Conservation (phyloP, 2,113 vertebrate genomes). For the Bungarus multicinctus region DNA sequence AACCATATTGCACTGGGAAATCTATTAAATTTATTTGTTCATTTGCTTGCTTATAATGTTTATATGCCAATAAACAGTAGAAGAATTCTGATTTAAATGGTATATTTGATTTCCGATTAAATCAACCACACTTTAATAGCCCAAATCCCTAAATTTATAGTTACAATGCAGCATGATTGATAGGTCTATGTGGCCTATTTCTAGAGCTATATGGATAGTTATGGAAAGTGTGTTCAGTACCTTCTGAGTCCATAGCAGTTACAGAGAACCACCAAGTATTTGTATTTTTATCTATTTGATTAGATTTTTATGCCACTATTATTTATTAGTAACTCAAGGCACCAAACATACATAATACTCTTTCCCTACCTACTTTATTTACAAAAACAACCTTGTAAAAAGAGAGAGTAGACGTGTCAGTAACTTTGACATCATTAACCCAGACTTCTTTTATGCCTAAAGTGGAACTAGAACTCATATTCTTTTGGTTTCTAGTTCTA, state of each 20-base stretch:
- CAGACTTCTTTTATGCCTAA: not conserved
- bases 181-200: not conserved
- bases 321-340: not conserved
- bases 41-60: not conserved
- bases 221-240: not conserved
- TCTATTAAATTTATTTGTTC: not conserved
- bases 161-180: not conserved
- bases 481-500: not conserved
- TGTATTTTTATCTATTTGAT: not conserved
- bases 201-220: not conserved
- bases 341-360: not conserved
- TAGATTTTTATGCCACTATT: not conserved
- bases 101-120: not conserved
- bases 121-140: not conserved
- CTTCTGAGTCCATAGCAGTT: not conserved
- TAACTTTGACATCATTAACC: not conserved
- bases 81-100: not conserved
- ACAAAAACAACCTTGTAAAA: not conserved
- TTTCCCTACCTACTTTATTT: not conserved
- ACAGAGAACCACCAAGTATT: not conserved
- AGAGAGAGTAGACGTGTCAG: not conserved
- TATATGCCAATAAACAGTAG: not conserved
- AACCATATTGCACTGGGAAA: not conserved
- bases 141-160: not conserved
- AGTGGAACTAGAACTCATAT: not conserved